These are phyloP conservation scores for Ashinkailepas kermadecensis DNA, from an alignment of 2,888 invertebrate genomes.

Conservation along the genomic window DNA sequence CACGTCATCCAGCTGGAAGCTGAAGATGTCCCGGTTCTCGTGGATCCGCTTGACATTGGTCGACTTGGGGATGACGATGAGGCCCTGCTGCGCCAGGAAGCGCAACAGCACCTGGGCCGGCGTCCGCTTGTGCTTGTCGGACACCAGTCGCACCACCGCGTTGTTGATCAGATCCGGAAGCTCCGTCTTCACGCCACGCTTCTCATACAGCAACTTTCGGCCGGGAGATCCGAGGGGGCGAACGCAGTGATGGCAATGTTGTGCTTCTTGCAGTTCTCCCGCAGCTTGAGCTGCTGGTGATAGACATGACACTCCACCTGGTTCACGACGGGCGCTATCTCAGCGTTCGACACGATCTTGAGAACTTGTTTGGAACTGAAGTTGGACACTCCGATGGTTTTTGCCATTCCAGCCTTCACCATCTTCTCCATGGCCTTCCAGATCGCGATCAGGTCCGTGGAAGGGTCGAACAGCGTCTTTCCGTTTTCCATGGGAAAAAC, in stretches of 20 bases:
- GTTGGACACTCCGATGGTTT: slow-evolving; percentile 78
- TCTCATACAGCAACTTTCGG: slow-evolving; percentile 34
- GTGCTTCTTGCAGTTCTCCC: slow-evolving; percentile 53
- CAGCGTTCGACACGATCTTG: slow-evolving; percentile 53
- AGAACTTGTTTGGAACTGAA: slow-evolving; percentile 65
- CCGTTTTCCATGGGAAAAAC: slow-evolving; percentile 57
- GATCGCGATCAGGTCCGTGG: slow-evolving; percentile 61
- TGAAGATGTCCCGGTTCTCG: slow-evolving; percentile 50
- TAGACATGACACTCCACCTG: slow-evolving; percentile 67
- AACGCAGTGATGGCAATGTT: slow-evolving; percentile 50
- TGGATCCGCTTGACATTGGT: slow-evolving; percentile 39
- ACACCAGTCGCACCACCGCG: slow-evolving; percentile 51
- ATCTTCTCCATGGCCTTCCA: slow-evolving; percentile 66
- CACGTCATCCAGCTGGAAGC: slow-evolving; percentile 56
- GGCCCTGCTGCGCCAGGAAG: slow-evolving; percentile 40
- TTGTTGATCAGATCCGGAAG: slow-evolving; percentile 58
- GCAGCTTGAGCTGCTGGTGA: slow-evolving; percentile 60
- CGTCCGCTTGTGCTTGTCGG: slow-evolving; percentile 37
- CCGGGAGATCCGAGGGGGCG: slow-evolving; percentile 43
- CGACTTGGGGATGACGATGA: slow-evolving; percentile 43
- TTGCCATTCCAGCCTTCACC: slow-evolving; percentile 59
- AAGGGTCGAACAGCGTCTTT: slow-evolving; percentile 49
- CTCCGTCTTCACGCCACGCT: neutral
- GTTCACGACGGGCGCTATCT: slow-evolving; percentile 55
- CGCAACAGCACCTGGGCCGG: slow-evolving; percentile 38